Percentiles rank a stretch among this genome's conserved stretches.
phyloP scores from a whole-genome alignment of 2,888 invertebrate species.

The Cenopis cana region DNA sequence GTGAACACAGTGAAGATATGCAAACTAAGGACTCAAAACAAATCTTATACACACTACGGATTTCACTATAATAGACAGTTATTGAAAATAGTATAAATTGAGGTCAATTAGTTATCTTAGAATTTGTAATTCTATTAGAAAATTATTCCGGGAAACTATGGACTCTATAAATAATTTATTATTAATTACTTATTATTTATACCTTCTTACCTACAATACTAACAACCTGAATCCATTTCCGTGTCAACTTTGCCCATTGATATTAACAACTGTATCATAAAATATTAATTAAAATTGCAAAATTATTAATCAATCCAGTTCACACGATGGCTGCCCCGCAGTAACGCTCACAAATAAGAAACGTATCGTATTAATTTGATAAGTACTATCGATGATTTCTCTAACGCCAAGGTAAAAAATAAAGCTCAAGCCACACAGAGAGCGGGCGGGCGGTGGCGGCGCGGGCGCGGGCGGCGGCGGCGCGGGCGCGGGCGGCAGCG shows the following conservation, averaged over 20 bases:
- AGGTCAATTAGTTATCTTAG: no score
- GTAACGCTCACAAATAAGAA: no score
- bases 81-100: constrained; percentile 38
- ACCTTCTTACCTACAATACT: not conserved
- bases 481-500: no score
- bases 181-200: constrained; percentile 39
- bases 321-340: not conserved
- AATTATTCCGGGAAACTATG: not conserved
- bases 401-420: not conserved
- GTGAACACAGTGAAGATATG: constrained; percentile 30
- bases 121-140: not conserved
- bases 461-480: no score
- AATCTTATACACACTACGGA: no score
- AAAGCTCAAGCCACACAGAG: no score
- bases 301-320: not conserved
- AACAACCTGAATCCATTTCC: not conserved
- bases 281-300: not conserved
- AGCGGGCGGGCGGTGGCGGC: no score
- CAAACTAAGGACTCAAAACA: not conserved
- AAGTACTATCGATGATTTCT: not conserved
- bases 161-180: constrained; percentile 9
- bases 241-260: constrained; percentile 7
- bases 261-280: not conserved
- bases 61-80: no score
- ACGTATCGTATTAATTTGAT: no score